Percentiles rank a stretch among this genome's conserved stretches.
These are phyloP conservation scores for Diabrotica virgifera DNA, from an alignment of 1,140 invertebrate species.

Conservation along the genomic window DNA sequence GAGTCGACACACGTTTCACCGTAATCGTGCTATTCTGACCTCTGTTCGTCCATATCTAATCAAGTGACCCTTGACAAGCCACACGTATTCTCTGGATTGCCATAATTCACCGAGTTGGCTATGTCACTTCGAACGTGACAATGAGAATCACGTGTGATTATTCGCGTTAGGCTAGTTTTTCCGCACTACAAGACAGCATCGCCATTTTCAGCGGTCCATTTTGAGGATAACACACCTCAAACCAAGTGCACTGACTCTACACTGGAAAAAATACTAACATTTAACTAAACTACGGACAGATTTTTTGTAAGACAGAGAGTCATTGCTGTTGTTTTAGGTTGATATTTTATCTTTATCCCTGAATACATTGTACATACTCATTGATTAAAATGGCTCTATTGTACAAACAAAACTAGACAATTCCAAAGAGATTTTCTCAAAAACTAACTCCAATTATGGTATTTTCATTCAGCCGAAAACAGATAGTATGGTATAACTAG, in stretches of 20 bases:
- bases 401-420: too few species aligned
- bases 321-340: too few species aligned
- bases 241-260: not conserved
- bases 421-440: too few species aligned
- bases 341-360: too few species aligned
- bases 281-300: too few species aligned
- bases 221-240: not conserved
- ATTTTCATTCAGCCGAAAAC: too few species aligned
- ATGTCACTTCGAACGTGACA: constrained; percentile 41
- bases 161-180: constrained; percentile 24
- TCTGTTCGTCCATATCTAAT: constrained; percentile 40
- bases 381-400: too few species aligned
- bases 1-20: constrained; percentile 33
- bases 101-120: constrained; percentile 38
- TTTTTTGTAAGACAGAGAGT: too few species aligned
- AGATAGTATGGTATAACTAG: too few species aligned
- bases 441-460: too few species aligned
- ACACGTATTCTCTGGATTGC: constrained; percentile 37
- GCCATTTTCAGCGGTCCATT: constrained; percentile 5
- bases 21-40: constrained; percentile 36
- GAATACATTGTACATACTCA: too few species aligned
- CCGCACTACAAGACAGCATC: constrained; percentile 18
- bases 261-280: not conserved
- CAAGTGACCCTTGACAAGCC: constrained; percentile 43
- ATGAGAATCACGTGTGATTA: constrained; percentile 42